phyloP scores from a whole-genome alignment of 1,140 invertebrate genomes.

The Frieseomelitta varia region DNA sequence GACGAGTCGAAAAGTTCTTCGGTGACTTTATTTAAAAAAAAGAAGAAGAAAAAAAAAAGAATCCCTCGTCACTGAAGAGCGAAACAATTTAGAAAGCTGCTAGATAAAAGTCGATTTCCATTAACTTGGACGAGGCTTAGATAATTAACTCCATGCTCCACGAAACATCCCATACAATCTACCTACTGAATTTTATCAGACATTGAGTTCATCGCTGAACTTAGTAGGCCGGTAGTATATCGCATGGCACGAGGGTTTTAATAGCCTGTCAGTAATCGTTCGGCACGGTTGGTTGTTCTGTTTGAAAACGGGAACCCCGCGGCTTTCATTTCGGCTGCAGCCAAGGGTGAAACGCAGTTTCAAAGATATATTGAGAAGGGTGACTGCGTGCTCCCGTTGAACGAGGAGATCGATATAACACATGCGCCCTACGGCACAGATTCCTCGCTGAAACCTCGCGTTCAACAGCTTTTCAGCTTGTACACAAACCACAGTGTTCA shows the following conservation, averaged over 20 bases:
- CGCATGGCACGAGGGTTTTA: not conserved
- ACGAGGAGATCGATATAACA: conserved; percentile 72
- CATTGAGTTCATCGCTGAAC: not conserved
- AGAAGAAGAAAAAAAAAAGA: too few relatives aligned
- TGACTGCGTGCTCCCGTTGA: conserved; percentile 45
- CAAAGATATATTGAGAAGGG: conserved; percentile 59
- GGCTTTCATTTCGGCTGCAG: conserved; percentile 43
- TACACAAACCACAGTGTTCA: conserved; percentile 23
- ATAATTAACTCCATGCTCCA: not conserved
- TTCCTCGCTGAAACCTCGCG: conserved; percentile 34
- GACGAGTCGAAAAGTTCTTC: not conserved
- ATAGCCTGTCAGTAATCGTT: not conserved
- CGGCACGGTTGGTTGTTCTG: not conserved
- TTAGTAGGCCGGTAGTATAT: too few relatives aligned
- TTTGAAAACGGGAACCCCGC: not conserved
- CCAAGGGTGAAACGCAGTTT: conserved; percentile 46
- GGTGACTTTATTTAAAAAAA: not conserved
- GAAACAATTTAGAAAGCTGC: not conserved
- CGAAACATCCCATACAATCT: not conserved
- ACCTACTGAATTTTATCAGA: not conserved
- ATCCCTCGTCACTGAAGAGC: not conserved
- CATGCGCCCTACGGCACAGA: conserved; percentile 70
- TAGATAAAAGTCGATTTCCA: not conserved
- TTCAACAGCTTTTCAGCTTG: conserved; percentile 49
- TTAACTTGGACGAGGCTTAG: not conserved